Base-by-base conservation (phyloP, 2,797 vertebrate species). In the Dicrostonyx torquatus region DNA sequence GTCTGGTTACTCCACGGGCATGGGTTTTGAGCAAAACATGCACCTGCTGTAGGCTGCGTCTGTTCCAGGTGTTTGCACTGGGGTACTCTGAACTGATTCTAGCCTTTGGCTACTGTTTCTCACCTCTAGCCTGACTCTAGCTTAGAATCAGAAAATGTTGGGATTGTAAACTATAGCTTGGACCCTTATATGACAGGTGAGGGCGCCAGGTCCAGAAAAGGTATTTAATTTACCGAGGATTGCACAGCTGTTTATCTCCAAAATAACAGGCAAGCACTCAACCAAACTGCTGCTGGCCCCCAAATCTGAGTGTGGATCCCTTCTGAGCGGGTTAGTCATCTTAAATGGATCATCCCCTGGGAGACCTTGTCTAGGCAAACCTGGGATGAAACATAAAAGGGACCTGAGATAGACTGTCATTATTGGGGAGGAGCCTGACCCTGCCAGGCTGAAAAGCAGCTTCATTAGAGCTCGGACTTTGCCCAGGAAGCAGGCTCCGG, bases 381-480 rank as follows among this genome's bases (percentile, higher is more conserved):
- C 66, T 40, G 45, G 88, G 80, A 89, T 64, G 87, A 92, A 94
- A 95, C 77, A 94, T 93, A 34, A 97, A 97, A 97, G 89, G 64
- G 34, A 55, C 64, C 45, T 9, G 45, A 83, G 62, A 40, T 60
- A 91, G 64, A 34, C 88, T 89, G 58, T 96, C 90, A 96, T 97
- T 96, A 95, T 68, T 70, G 70, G 87, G 96, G 94, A 89, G 96
- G 95, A 95, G 96, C 77, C 86, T 85, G 79, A 43, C 68, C 89
- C 72, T n/a, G 55, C 60, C 22, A 60, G 87, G 93, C 80, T 79
- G 94, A 95, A 94, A 18, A 78, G 84, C 89, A 82, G 20, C 92
- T 94, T 87, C 6, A 0, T 78, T 9, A 53, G 88, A 40, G 89
- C 53, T 83, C 2, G 0, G 58, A 88, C 34, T 64, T 92, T 82